Evolutionary conservation across 2,888 invertebrate species (phyloP).

Genomic region (Acanthopleura granulata): DNA sequence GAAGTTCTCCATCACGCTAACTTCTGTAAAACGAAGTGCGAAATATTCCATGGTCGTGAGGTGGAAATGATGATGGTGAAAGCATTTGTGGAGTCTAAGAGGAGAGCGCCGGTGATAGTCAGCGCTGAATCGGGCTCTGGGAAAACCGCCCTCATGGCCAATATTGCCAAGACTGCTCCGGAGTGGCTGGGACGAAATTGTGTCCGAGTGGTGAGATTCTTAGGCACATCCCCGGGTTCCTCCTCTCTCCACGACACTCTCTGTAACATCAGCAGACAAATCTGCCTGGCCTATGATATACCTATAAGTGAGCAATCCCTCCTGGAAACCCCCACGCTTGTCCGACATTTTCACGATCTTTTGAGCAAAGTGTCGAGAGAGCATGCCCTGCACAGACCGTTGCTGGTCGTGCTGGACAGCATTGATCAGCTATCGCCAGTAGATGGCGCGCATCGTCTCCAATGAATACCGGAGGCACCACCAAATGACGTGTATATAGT

Average conservation of each 20-base stretch:
- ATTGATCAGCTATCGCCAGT: conserved; percentile 33
- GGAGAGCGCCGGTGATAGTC: conserved; percentile 24
- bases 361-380: background rate
- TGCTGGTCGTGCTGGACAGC: conserved; percentile 37
- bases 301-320: background rate
- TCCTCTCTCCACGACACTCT: conserved; percentile 37
- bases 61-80: conserved; percentile 25
- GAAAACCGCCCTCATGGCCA: conserved; percentile 37
- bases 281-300: conserved; percentile 32
- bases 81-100: conserved; percentile 13
- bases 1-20: conserved; percentile 35
- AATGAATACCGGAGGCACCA: conserved; percentile 35
- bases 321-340: background rate
- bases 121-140: conserved; percentile 35
- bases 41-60: conserved; percentile 35
- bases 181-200: conserved; percentile 30
- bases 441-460: conserved; percentile 30
- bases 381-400: background rate
- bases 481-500: conserved; percentile 32
- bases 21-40: conserved; percentile 28
- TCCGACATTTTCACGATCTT: background rate
- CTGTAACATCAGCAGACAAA: conserved; percentile 40
- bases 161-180: conserved; percentile 22
- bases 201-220: conserved; percentile 40
- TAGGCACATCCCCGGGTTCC: conserved; percentile 50